A percentile compares a stretch with the other conserved stretches of the same genome.
Evolutionary conservation across 2,888 invertebrate genomes (phyloP).

Genomic region (Trichogramma dendrolimi): DNA sequence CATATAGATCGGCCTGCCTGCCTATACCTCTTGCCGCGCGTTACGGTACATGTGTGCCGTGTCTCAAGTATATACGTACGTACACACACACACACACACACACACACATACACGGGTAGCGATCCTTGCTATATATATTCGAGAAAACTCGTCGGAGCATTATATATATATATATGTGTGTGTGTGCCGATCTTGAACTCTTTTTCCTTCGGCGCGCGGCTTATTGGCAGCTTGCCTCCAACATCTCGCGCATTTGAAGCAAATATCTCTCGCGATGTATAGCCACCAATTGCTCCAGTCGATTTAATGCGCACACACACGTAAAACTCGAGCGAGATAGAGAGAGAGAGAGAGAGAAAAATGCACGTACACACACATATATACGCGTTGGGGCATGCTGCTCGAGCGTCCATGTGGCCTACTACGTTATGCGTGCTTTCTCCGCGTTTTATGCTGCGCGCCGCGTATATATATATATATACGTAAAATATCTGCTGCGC

Average conservation of each 20-base stretch:
- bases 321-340: not conserved
- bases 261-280: slow-evolving; percentile 2
- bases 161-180: not conserved
- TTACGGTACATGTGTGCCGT: slow-evolving; percentile 2
- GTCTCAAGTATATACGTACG: slow-evolving; percentile 5
- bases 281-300: not conserved
- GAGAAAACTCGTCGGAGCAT: not conserved
- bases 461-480: no score
- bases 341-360: not conserved
- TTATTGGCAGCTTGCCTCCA: not conserved
- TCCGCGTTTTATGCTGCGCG: no score
- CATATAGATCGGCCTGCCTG: no score
- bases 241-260: not conserved
- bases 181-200: not conserved
- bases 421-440: slow-evolving; percentile 19
- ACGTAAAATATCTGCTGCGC: no score
- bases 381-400: not conserved
- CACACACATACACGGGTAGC: not conserved
- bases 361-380: not conserved
- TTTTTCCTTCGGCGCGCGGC: not conserved
- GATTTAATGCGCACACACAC: not conserved
- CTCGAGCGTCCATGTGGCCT: not conserved
- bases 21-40: no score
- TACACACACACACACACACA: not conserved
- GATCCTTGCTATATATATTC: no score